phyloP scores from a whole-genome alignment of 2,113 vertebrate genomes.

The Sakesphorus luctuosus region DNA sequence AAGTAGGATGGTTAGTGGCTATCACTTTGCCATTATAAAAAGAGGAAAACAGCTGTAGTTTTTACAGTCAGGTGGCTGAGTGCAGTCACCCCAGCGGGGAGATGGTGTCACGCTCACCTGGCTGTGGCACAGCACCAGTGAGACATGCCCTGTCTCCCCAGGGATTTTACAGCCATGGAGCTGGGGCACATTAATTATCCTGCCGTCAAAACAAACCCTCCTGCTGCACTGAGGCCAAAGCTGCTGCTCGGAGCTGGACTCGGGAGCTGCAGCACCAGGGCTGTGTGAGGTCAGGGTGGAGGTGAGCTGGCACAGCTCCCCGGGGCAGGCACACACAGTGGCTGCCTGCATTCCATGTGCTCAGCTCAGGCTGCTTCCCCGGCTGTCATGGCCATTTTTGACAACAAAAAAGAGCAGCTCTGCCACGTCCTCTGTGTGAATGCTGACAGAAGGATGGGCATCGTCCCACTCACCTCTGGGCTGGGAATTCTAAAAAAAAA shows the following conservation, averaged over 20 bases:
- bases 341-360: neutral
- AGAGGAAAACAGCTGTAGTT: neutral
- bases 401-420: neutral
- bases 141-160: neutral
- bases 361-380: neutral
- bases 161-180: constrained; percentile 11
- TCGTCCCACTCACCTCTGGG: neutral
- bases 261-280: neutral
- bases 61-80: neutral
- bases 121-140: neutral
- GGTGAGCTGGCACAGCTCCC: constrained; percentile 15
- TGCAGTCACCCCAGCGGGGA: neutral
- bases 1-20: neutral
- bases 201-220: neutral
- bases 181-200: neutral
- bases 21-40: neutral
- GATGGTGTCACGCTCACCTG: neutral
- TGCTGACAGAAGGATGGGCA: neutral
- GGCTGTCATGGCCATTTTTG: neutral
- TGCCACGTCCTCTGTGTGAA: neutral
- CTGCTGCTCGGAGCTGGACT: neutral
- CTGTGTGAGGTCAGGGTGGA: neutral
- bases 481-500: neutral
- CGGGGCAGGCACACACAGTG: neutral
- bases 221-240: neutral